phyloP scores from a whole-genome alignment of 2,113 vertebrate genomes.

The Rhinolophus ferrumequinum region DNA sequence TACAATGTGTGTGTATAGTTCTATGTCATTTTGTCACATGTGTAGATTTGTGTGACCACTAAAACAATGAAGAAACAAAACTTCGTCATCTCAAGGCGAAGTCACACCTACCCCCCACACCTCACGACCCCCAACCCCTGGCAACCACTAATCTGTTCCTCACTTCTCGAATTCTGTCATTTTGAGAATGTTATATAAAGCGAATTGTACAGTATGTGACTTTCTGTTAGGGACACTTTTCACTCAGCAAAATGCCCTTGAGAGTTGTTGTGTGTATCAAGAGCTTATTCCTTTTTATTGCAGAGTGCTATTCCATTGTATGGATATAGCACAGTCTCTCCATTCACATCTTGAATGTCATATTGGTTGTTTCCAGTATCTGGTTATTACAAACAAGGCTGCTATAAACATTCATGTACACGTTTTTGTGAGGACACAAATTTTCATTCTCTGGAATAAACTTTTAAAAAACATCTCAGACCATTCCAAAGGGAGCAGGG shows the following conservation, averaged over 20 bases:
- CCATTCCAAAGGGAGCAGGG: background rate
- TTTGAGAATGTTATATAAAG: slow-evolving; percentile 3
- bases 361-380: slow-evolving; percentile 20
- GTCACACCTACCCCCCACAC: no score
- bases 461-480: background rate
- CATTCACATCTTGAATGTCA: background rate
- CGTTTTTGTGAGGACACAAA: background rate
- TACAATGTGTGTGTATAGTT: background rate
- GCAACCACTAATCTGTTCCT: background rate
- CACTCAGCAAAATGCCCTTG: background rate
- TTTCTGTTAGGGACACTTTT: background rate
- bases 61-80: background rate
- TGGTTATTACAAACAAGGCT: background rate
- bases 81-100: background rate
- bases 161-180: background rate
- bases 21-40: background rate
- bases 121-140: no score
- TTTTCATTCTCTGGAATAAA: background rate
- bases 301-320: background rate
- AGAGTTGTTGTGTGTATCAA: background rate
- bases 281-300: background rate
- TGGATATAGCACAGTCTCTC: background rate
- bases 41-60: background rate
- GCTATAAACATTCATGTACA: background rate
- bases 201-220: background rate